phyloP scores from a whole-genome alignment of 2,797 vertebrate genomes.

The Odontamblyopus lacepedii region DNA sequence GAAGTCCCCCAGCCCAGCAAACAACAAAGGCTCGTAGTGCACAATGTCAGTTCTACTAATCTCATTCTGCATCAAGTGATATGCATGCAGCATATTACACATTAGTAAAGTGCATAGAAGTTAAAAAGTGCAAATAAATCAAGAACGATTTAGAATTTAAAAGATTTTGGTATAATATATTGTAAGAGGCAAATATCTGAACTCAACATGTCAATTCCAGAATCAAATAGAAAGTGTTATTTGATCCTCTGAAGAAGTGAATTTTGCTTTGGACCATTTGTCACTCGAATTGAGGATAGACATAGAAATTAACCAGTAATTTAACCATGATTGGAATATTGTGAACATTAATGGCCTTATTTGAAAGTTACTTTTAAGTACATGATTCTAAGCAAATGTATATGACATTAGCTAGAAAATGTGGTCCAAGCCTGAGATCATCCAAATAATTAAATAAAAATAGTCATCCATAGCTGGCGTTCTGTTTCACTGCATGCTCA shows the following conservation, averaged over 20 bases:
- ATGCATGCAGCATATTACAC: constrained; percentile 33
- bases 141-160: not conserved
- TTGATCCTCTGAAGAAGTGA: constrained; percentile 28
- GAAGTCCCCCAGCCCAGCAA: constrained; percentile 53
- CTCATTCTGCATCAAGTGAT: constrained; percentile 54
- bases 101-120: constrained; percentile 56
- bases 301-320: not conserved
- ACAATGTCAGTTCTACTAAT: constrained; percentile 51
- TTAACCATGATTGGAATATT: not conserved
- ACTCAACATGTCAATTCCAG: constrained; percentile 26
- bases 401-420: not conserved
- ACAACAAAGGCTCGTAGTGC: constrained; percentile 50
- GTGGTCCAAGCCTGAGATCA: constrained; percentile 39
- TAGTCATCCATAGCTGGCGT: constrained; percentile 40
- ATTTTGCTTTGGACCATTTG: constrained; percentile 21
- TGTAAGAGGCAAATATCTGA: constrained; percentile 5
- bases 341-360: not conserved
- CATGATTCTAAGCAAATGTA: not conserved
- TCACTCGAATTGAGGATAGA: not conserved
- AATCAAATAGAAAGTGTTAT: constrained; percentile 16
- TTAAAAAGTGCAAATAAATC: not conserved
- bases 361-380: not conserved
- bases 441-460: constrained; percentile 24
- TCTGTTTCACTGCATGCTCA: constrained; percentile 26
- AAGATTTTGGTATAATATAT: not conserved